Evolutionary conservation across 2,113 vertebrate genomes (phyloP), one percentile per base, ranked within the genome.

Genomic region (Apaloderma vittatum): DNA sequence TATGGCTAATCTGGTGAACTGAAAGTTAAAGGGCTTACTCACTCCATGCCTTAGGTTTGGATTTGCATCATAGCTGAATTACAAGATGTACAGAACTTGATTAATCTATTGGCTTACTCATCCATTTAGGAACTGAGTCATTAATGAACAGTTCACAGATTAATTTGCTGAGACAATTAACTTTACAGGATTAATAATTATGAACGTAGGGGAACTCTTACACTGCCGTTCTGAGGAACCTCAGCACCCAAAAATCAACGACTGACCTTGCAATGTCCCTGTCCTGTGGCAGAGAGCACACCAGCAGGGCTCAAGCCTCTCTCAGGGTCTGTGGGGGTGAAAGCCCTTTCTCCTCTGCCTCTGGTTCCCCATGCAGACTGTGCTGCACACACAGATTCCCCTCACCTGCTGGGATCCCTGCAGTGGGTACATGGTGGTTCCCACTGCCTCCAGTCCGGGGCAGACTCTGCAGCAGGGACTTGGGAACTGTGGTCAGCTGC

Each of bases 401-500:
- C 45, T 52, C 34, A 51, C 49, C 77, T 59, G 32, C 26, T 2
- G 3, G 59, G 29, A 74, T 32, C 45, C 22, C 45, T 16, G 32
- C 36, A 51, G 67, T 1, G 0, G 27, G 20, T 22, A 29, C 2
- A 0, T 15, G 29, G 11, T 15, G 29, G 20, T 26, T 68, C 55
- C 68, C 48, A 34, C 36, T 34, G 23, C 46, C 24, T 54, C 37
- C 67, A 67, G 67, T 29, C 52, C 54, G 7, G 59, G n/a, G 59
- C 87, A 83, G 37, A 12, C n/a, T 73, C 52, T 67, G 75, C 75
- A 61, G 82, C 0, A 12, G 17, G 24, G 48, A 27, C 21, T 20
- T 59, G 27, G 66, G 45, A 78, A 21, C 32, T 58, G 58, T 11
- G 0, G 15, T 52, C n/a, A 61, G 54, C 46, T 67, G 52, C 61